Evolutionary conservation across 2,888 invertebrate species (phyloP), one percentile per base, ranked within the genome.

Genomic region (Drosophila testacea): DNA sequence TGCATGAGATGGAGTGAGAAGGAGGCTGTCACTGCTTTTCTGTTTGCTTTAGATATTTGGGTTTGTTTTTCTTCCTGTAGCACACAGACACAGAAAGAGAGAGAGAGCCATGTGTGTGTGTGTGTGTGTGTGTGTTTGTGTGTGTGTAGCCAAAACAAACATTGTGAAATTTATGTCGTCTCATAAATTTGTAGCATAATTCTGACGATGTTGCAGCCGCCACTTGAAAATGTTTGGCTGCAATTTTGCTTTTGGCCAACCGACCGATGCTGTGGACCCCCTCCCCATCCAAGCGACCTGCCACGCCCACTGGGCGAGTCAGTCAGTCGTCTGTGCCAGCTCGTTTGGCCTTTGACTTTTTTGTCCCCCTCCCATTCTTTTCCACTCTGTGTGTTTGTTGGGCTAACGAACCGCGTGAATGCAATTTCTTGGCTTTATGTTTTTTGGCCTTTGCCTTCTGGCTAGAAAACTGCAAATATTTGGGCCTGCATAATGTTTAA

Each of bases 171-270:
- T 86, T 86, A 86, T 86, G 89, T 86, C 88, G 86, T 85, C 89
- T 85, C 85, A 86, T 86, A 86, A 86, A 86, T 86, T 86, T 88
- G 83, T 86, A 88, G 85, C 90, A 86, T 86, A 89, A 86, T 86
- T 88, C 85, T 88, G 83, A 69, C 71, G 85, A 87, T 79, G 86
- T 70, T 69, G 81, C 86, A 74, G 88, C 88, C 78, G 70, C 84
- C 83, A 84, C 87, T 88, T 82, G 77, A 84, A 83, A 87, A 84
- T 89, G 87, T 88, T 83, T 88, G 87, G 84, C 77, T 88, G 82
- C 84, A 81, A 79, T 83, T 86, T 83, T 86, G 83, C 83, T 77
- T 69, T 69, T 73, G 81, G 67, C 73, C 80, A 67, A 60, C 46
- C 61, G 56, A 57, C 32, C 66, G 56, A 28, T 59, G 62, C 16